phyloP scores from a whole-genome alignment of 2,888 invertebrate genomes.

The Catocala sponsa region DNA sequence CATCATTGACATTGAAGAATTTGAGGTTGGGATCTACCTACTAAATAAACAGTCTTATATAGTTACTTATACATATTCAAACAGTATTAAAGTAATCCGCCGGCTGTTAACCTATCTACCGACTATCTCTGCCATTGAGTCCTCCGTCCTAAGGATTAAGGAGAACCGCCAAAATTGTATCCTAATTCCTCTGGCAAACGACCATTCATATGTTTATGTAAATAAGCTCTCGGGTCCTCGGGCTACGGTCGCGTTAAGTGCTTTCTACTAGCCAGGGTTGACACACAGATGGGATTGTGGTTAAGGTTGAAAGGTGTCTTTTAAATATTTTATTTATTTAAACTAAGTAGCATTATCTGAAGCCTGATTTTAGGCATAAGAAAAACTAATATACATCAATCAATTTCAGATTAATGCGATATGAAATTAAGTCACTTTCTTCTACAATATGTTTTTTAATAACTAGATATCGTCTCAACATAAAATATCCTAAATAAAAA shows the following conservation, averaged over 20 bases:
- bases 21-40: no score
- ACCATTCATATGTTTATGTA: conserved; percentile 54
- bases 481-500: no score
- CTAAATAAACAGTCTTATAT: not conserved
- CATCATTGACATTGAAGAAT: no score
- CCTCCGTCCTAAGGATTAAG: conserved; percentile 34
- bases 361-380: no score
- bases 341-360: no score
- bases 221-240: conserved; percentile 40
- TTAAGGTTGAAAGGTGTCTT: not conserved
- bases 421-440: no score
- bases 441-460: no score
- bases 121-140: conserved; percentile 14
- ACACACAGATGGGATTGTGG: not conserved
- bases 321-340: no score
- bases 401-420: no score
- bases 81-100: not conserved
- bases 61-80: not conserved
- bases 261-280: conserved; percentile 38
- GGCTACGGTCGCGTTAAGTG: conserved; percentile 44
- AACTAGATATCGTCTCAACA: no score
- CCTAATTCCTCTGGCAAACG: conserved; percentile 49
- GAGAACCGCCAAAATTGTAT: conserved; percentile 46
- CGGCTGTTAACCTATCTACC: not conserved
- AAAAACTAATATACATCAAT: no score